These are phyloP conservation scores for Sebastes taczanowskii DNA, from an alignment of 2,797 vertebrate species.

Conservation along the genomic window DNA sequence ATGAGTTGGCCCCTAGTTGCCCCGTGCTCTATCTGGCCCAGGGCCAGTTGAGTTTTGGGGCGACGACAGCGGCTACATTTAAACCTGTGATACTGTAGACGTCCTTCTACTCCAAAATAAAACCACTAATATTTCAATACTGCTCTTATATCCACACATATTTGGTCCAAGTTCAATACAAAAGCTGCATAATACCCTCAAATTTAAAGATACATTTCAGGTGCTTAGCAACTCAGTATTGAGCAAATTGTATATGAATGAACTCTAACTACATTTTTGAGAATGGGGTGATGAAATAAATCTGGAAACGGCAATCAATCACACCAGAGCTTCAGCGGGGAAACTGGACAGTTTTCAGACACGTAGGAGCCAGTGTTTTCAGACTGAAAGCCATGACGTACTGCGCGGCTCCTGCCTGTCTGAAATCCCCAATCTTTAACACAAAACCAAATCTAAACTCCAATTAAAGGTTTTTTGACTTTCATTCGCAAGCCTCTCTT, in stretches of 20 bases:
- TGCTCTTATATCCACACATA: slow-evolving; percentile 5
- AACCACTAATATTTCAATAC: slow-evolving; percentile 26
- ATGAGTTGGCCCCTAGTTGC: slow-evolving; percentile 29
- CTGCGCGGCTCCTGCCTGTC: slow-evolving; percentile 83
- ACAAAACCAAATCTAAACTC: slow-evolving; percentile 79
- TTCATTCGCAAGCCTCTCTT: slow-evolving; percentile 74
- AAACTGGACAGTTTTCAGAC: slow-evolving; percentile 83
- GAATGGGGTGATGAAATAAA: slow-evolving; percentile 76
- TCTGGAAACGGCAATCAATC: slow-evolving; percentile 83
- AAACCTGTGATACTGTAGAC: slow-evolving; percentile 20
- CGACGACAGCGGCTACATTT: slow-evolving; percentile 29
- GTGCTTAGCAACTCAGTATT: slow-evolving; percentile 47
- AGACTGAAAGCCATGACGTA: slow-evolving; percentile 79
- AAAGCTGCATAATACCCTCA: slow-evolving; percentile 29
- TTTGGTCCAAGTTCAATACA: slow-evolving; percentile 19
- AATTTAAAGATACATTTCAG: slow-evolving; percentile 45
- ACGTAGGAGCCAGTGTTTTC: slow-evolving; percentile 81
- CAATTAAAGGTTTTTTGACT: slow-evolving; percentile 80
- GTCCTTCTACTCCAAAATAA: slow-evolving; percentile 17
- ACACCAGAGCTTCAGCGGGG: slow-evolving; percentile 70
- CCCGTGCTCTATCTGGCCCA: background rate
- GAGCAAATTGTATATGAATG: slow-evolving; percentile 52
- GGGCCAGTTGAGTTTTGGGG: background rate
- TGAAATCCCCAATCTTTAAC: slow-evolving; percentile 82
- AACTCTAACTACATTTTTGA: slow-evolving; percentile 56